phyloP scores from a whole-genome alignment of 2,797 vertebrate genomes.

The Meriones psammophilus region DNA sequence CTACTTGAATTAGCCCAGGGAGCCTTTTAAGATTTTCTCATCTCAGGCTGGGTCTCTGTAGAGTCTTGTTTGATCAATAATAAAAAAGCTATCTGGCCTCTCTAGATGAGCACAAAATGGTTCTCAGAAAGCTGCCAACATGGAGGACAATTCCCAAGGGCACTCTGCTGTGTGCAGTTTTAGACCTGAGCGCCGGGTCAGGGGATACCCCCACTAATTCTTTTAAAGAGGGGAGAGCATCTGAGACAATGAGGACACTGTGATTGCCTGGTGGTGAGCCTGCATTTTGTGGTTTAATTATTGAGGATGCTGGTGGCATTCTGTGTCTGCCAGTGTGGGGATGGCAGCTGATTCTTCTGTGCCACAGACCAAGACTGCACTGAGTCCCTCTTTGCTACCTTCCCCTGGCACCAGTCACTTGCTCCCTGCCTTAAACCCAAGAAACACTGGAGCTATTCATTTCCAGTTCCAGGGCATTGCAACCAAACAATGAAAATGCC shows the following conservation, averaged over 20 bases:
- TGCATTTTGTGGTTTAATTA: rapidly evolving
- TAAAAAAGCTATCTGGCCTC: constrained; percentile 58
- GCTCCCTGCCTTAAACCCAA: neutral
- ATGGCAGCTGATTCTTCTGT: neutral
- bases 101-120: constrained; percentile 54
- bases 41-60: constrained; percentile 43
- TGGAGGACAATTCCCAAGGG: neutral
- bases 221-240: neutral
- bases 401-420: neutral
- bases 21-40: constrained; percentile 73
- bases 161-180: neutral
- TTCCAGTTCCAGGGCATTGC: constrained; percentile 17
- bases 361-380: neutral
- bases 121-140: neutral
- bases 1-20: neutral
- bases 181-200: neutral
- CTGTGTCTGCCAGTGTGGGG: neutral
- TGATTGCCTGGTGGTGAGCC: neutral
- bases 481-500: constrained; percentile 4
- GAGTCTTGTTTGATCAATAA: constrained; percentile 75
- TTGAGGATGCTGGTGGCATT: neutral
- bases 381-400: no score
- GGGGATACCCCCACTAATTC: neutral
- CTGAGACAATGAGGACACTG: neutral
- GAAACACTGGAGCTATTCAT: neutral